phyloP scores from a whole-genome alignment of 2,888 invertebrate species.

The Apomyelois bistriatella region DNA sequence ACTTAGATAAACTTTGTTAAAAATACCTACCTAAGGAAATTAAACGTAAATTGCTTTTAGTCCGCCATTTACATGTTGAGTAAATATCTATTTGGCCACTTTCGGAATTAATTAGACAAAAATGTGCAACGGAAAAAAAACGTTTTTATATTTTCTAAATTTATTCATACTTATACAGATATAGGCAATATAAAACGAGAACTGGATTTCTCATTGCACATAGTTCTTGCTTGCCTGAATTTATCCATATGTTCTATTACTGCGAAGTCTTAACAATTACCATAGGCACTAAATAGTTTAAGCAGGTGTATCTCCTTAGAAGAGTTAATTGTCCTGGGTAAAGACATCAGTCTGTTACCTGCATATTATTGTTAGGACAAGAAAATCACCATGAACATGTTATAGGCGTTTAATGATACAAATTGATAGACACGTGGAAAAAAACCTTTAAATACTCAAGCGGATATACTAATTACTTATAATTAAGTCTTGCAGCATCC shows the following conservation, averaged over 20 bases:
- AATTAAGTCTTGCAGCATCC: neutral
- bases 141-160: neutral
- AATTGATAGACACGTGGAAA: neutral
- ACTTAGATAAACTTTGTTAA: too few relatives aligned
- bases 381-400: conserved; percentile 37
- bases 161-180: neutral
- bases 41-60: too few relatives aligned
- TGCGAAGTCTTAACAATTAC: conserved; percentile 52
- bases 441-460: conserved; percentile 2
- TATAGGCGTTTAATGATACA: conserved; percentile 8
- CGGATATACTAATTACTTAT: conserved; percentile 5
- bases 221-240: conserved; percentile 6
- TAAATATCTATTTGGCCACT: too few relatives aligned
- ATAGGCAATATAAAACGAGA: neutral
- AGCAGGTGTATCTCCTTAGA: conserved; percentile 67
- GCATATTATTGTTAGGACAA: conserved; percentile 47
- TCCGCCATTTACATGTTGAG: too few relatives aligned
- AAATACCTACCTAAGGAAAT: too few relatives aligned
- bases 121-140: neutral
- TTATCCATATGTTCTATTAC: conserved; percentile 19
- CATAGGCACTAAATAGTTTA: conserved; percentile 53
- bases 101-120: too few relatives aligned
- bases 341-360: conserved; percentile 42
- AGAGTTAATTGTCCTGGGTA: conserved; percentile 48
- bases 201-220: neutral